phyloP scores from a whole-genome alignment of 2,797 vertebrate genomes.

The Phataginus tricuspis region DNA sequence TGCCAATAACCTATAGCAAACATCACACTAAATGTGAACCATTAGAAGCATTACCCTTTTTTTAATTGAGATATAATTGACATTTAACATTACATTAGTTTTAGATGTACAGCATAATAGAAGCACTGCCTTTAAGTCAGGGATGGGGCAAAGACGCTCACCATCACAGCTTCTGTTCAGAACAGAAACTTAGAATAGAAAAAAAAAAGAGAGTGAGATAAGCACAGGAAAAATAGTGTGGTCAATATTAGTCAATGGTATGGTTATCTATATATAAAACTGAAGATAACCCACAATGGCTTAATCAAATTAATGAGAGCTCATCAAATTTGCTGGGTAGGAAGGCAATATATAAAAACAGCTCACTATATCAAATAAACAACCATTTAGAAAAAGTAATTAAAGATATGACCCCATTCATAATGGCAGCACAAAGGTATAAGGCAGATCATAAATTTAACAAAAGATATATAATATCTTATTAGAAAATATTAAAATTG shows the following conservation, averaged over 20 bases:
- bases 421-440: background rate
- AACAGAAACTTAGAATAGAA: background rate
- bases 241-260: background rate
- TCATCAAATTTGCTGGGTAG: background rate
- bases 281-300: background rate
- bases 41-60: background rate
- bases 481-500: background rate
- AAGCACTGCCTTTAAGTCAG: background rate
- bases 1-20: background rate
- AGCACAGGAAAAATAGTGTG: background rate
- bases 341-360: background rate
- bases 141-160: background rate
- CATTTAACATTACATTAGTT: background rate
- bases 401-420: background rate
- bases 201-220: background rate
- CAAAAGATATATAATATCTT: background rate
- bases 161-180: background rate
- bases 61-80: background rate
- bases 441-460: background rate
- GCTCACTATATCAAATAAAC: background rate
- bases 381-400: background rate
- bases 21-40: background rate
- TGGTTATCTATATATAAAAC: background rate
- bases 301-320: background rate
- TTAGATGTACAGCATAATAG: background rate